Percentiles rank a stretch among this genome's conserved stretches.
Evolutionary conservation across 2,888 invertebrate species (phyloP).

Genomic region (Hirtodrosophila confusa): DNA sequence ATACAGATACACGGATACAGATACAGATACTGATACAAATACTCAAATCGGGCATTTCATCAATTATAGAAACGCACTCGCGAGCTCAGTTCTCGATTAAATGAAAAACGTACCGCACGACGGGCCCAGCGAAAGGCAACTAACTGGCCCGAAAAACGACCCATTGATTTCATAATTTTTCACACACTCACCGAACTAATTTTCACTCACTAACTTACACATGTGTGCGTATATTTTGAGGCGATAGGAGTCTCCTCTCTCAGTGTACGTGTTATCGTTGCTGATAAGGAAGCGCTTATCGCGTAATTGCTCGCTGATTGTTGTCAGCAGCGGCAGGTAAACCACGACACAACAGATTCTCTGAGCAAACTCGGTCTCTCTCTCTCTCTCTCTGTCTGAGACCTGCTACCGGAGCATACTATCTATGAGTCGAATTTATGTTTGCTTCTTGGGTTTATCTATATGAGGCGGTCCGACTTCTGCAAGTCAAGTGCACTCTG

Average conservation of each 20-base stretch:
- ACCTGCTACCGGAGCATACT: neutral
- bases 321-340: slow-evolving; percentile 66
- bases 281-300: slow-evolving; percentile 71
- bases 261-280: slow-evolving; percentile 49
- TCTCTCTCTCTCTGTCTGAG: neutral
- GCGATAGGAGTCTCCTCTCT: slow-evolving; percentile 1
- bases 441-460: slow-evolving; percentile 54
- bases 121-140: slow-evolving; percentile 57
- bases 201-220: slow-evolving; percentile 9
- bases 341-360: slow-evolving; percentile 8
- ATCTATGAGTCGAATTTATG: slow-evolving; percentile 16
- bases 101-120: slow-evolving; percentile 57
- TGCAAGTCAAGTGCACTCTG: slow-evolving; percentile 29
- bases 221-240: too few species aligned
- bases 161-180: slow-evolving; percentile 69
- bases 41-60: slow-evolving; percentile 33
- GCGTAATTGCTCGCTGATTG: slow-evolving; percentile 73
- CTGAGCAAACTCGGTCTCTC: slow-evolving; percentile 4
- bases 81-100: slow-evolving; percentile 13
- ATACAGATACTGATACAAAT: slow-evolving; percentile 17
- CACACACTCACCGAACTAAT: slow-evolving; percentile 24
- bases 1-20: slow-evolving; percentile 10
- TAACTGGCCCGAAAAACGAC: slow-evolving; percentile 48
- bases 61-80: slow-evolving; percentile 24
- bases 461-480: neutral